Base-by-base conservation (phyloP, 2,888 invertebrate genomes). In the Pegoplata infirma region DNA sequence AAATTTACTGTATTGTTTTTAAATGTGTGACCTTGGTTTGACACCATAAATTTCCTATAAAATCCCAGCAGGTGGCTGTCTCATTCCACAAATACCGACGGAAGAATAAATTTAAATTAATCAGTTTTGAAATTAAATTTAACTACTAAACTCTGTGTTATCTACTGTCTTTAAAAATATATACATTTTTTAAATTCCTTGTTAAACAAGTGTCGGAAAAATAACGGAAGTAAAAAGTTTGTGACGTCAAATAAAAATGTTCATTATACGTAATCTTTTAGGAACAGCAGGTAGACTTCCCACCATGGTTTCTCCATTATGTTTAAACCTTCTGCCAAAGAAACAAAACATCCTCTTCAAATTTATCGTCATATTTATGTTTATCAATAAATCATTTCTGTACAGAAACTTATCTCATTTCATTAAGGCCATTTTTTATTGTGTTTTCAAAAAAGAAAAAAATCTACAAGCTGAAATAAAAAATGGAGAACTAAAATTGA, bases 341-440 rank as follows among this genome's bases (percentile, higher is more conserved):
- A 36, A 63, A 49, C 32, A 36, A n/a, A n/a, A 40, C 36, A 40
- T 1, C 12, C n/a, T 40, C n/a, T 40, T 40, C n/a, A n/a, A n/a
- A 3, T n/a, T n/a, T 40, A 40, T 40, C 12, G n/a, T n/a, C 5
- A n/a, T 40, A 4, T 1, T 40, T 12, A 12, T 40, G 32, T 40
- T n/a, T n/a, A 40, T 55, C 63, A 68, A 64, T 69, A 76, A 76
- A 69, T 64, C 68, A 64, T 69, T 64, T 63, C 44, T 28, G 40
- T 49, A 63, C 56, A 49, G n/a, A 49, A 63, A 19, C 28, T 69
- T 23, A 44, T 55, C 21, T 71, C 47, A 58, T 58, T 64, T 69
- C 64, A 67, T 67, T 67, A 75, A 75, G 75, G 75, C 79, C 79
- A 79, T 79, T 75, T 79, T 47, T 51, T 49, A 25, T 63, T 53